Evolutionary conservation across 2,888 invertebrate species (phyloP).

Genomic region (Acronicta alni): DNA sequence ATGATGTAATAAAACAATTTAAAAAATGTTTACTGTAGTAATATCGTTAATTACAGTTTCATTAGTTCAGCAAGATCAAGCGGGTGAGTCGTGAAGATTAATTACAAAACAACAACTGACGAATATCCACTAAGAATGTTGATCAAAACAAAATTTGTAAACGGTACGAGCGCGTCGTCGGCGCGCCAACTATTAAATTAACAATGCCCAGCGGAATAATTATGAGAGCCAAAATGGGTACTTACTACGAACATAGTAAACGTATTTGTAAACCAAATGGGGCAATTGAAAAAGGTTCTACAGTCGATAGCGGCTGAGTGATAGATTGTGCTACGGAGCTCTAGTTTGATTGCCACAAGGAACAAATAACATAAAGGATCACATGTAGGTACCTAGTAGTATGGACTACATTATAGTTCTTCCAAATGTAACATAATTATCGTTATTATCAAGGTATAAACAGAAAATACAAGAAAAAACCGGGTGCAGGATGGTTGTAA

Average conservation of each 20-base stretch:
- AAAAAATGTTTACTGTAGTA: background rate
- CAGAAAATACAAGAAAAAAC: too few species aligned
- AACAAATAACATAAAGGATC: too few species aligned
- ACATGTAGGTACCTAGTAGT: too few species aligned
- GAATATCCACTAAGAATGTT: conserved; percentile 54
- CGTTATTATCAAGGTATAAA: too few species aligned
- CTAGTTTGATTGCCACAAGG: too few species aligned
- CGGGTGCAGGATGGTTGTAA: too few species aligned
- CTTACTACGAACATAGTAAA: conserved; percentile 42
- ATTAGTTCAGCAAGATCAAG: conserved; percentile 39
- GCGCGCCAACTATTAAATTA: conserved; percentile 59
- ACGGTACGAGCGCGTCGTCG: conserved; percentile 43
- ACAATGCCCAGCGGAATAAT: conserved; percentile 58
- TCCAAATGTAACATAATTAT: too few species aligned
- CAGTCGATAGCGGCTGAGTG: conserved; percentile 8
- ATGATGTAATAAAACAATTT: too few species aligned
- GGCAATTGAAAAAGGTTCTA: conserved; percentile 11
- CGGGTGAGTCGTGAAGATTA: conserved; percentile 54
- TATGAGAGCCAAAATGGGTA: conserved; percentile 50
- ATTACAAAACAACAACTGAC: conserved; percentile 58
- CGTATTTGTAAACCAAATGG: conserved; percentile 33
- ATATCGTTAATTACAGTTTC: conserved; percentile 38
- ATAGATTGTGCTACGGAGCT: background rate
- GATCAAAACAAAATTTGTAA: conserved; percentile 60
- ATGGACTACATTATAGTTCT: too few species aligned